These are phyloP conservation scores for Merluccius polli DNA, from an alignment of 2,797 vertebrate genomes.

Conservation along the genomic window DNA sequence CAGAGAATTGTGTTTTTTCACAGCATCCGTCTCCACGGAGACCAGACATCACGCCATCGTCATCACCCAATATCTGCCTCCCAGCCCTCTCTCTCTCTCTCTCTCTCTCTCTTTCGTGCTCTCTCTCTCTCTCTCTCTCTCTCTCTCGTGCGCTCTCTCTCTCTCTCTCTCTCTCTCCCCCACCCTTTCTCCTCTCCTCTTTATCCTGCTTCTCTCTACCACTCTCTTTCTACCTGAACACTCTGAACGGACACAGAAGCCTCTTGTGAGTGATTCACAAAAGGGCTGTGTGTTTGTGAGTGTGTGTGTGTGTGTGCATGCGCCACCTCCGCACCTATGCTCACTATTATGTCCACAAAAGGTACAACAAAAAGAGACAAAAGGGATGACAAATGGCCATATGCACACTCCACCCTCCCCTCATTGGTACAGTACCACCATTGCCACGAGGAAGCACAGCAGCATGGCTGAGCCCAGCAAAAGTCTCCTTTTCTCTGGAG, in stretches of 20 bases:
- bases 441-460: background rate
- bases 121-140: constrained; percentile 43
- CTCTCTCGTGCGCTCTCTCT: constrained; percentile 1
- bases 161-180: background rate
- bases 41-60: constrained; percentile 63
- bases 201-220: background rate
- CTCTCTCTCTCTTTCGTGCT: constrained; percentile 32
- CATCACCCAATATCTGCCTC: constrained; percentile 50
- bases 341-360: background rate
- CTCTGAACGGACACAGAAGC: background rate
- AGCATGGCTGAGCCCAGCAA: no score
- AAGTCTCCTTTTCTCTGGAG: background rate
- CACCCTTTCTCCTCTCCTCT: background rate
- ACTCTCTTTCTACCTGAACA: background rate
- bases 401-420: background rate
- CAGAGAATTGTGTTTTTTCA: constrained; percentile 68
- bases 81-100: constrained; percentile 38
- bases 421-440: no score
- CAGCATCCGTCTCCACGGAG: constrained; percentile 65
- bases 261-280: background rate
- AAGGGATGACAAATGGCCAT: background rate
- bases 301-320: background rate
- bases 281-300: background rate
- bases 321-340: constrained; percentile 1
- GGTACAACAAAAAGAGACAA: background rate